Percentiles rank a stretch among this genome's conserved stretches.
Evolutionary conservation across 2,113 vertebrate genomes (phyloP).

Genomic region (Pseudonaja textilis): DNA sequence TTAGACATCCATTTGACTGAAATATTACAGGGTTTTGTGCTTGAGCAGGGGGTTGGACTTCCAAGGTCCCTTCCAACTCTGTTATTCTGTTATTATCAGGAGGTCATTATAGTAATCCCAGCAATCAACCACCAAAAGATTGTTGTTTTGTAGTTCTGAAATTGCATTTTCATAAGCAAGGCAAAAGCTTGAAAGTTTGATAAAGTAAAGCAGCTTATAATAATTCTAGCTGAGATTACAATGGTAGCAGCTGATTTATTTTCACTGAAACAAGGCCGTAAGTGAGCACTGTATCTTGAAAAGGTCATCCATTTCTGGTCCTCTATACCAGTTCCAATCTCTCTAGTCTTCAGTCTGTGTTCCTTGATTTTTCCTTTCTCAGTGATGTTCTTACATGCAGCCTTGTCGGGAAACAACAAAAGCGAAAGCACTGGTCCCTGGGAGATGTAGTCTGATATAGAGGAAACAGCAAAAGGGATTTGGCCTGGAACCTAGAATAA

Average conservation of each 20-base stretch:
- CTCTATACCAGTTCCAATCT: background rate
- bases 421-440: background rate
- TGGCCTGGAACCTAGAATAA: background rate
- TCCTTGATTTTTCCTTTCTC: background rate
- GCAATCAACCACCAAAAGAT: background rate
- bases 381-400: background rate
- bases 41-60: background rate
- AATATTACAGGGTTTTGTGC: background rate
- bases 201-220: background rate
- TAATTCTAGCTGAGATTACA: background rate
- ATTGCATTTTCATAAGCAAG: background rate
- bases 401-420: background rate
- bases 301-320: background rate
- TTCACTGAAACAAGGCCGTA: background rate
- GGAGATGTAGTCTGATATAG: background rate
- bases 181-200: background rate
- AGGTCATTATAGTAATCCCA: background rate
- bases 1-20: background rate
- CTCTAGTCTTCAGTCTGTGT: background rate
- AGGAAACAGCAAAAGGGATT: background rate
- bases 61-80: background rate
- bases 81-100: background rate
- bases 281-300: background rate
- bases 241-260: background rate
- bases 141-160: background rate